Conservation (phyloP, 92 coral and sea anemone species). For the Epizoanthus ramosus region DNA sequence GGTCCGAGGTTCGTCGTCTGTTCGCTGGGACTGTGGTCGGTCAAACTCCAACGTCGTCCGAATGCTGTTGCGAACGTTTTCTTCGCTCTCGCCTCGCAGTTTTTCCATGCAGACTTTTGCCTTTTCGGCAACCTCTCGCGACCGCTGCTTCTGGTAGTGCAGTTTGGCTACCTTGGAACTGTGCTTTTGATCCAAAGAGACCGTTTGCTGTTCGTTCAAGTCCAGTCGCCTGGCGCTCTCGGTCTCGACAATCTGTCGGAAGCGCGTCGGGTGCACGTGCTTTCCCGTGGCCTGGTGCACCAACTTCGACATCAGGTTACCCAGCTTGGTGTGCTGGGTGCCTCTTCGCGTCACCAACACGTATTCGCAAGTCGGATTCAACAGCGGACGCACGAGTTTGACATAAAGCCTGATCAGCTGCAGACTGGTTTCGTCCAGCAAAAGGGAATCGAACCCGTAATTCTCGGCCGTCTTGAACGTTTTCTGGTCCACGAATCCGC, state of each 20-base stretch:
- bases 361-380: conserved; percentile 52
- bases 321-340: conserved; percentile 50
- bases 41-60: background rate
- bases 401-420: conserved; percentile 15
- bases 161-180: conserved; percentile 55
- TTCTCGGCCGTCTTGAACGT: conserved; percentile 43
- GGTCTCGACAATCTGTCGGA: conserved; percentile 59
- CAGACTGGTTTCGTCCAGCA: background rate
- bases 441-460: conserved; percentile 42
- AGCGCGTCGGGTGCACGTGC: conserved; percentile 63
- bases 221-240: conserved; percentile 40
- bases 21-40: too few species aligned
- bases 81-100: conserved; percentile 31
- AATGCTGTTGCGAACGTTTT: conserved; percentile 18
- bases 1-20: too few species aligned
- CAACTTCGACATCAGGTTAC: conserved; percentile 43
- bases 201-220: conserved; percentile 32
- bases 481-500: conserved; percentile 56
- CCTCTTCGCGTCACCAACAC: conserved; percentile 57
- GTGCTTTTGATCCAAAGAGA: conserved; percentile 59
- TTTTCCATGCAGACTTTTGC: conserved; percentile 48
- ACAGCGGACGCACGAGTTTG: conserved; percentile 36
- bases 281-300: conserved; percentile 59
- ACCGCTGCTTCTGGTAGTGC: conserved; percentile 58
- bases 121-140: conserved; percentile 56